Base-by-base conservation (phyloP, 2,113 vertebrate genomes). In the Colossoma macropomum region DNA sequence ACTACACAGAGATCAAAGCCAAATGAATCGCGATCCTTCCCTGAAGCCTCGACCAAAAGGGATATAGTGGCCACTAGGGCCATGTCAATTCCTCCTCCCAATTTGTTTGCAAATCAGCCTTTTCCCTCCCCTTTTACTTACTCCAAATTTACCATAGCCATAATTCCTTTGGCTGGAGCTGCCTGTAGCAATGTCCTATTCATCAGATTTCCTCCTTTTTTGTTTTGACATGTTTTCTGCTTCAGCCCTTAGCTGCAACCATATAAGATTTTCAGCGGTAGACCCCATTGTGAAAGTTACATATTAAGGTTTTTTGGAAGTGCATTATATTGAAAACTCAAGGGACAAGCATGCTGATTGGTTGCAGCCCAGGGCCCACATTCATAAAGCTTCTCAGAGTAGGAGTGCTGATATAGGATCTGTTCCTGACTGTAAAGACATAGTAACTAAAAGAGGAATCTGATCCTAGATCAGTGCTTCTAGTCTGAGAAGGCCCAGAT, bases 1-100 rank as follows among this genome's bases (percentile, higher is more conserved):
- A 93, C 90, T 95, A 94, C 85, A 89, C 91, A 70, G 94, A 95
- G 90, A 94, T 95, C 89, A 94, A 95, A 91, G 87, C 93, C 88
- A 94, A 95, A 94, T 95, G 94, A 95, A 93, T 88, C 89, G 92
- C 92, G n/a, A 93, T 95, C 90, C 94, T 95, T 94, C 94, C 94
- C 93, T 95, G 93, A 94, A 91, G 89, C 93, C 86, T 93, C 89
- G 88, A 87, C 91, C 84, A 84, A 65, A 90, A 90, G 84, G 91
- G 92, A 94, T 85, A 90, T 92, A 88, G 94, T 87, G 91, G 90
- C 91, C 91, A 70, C 87, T 89, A 84, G 62, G 50, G 59, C 80
- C 63, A 78, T 38, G 19, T 75, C n/a, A 73, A 80, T 76, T 56
- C 30, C 72, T 77, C 75, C 10, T 21, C 72, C 27, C 17, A 27